Evolutionary conservation across 1,140 invertebrate genomes (phyloP), one percentile per base, ranked within the genome.

Genomic region (Ctenoplectra terminalis): DNA sequence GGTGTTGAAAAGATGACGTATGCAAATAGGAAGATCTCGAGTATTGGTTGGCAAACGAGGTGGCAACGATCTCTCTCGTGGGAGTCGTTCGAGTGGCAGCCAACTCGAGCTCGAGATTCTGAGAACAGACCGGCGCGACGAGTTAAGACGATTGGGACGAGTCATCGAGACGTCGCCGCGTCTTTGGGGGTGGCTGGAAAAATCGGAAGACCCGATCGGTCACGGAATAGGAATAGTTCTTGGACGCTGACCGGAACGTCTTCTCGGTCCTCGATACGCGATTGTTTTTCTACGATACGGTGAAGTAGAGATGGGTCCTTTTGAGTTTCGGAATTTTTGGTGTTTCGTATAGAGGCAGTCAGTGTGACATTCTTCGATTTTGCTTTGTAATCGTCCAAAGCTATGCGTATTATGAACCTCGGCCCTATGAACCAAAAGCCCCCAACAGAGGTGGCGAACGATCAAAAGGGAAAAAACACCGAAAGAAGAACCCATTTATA

Each of bases 51-150:
- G 70, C 46, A 81, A 80, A 88, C 67, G 84, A 88, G 66, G 84
- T 88, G 87, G 77, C 87, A 81, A 88, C 87, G 87, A 86, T 88
- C 84, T 75, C 56, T 81, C 85, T 54, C 83, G 2, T n/a, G 86
- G 56, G 86, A 76, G 78, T 6, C 56, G 64, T 88, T 87, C 74
- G 58, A 73, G 58, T 40, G 70, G 60, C 50, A 67, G 46, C 67
- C 23, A 81, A 56, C 70, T 78, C 31, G 13, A 13, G 34, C 31
- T 74, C 61, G 11, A 23, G n/a, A 64, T 29, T 26, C 37, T 20
- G 26, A 31, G 75, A 79, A 40, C 52, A 86, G 74, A 74, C 61
- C 63, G 80, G 40, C 52, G 73, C 63, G 80, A 48, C 52, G 73
- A 70, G 83, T 78, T 82, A 86, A 80, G 61, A 83, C 58, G 60